Base-by-base conservation (phyloP, 1,140 invertebrate species). In the Notospermus geniculatus region DNA sequence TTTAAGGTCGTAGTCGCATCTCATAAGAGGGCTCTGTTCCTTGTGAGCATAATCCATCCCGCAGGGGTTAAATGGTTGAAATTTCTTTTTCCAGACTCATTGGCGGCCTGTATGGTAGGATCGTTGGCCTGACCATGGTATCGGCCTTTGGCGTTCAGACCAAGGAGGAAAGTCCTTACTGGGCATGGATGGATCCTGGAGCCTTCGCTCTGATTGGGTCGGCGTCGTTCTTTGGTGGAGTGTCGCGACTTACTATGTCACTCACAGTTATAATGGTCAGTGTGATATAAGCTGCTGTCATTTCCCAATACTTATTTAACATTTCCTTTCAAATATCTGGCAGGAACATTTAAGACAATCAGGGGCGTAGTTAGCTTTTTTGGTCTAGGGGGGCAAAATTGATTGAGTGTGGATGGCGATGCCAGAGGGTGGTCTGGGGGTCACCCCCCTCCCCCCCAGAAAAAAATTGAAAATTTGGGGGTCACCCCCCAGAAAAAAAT, bases 161-260 rank as follows among this genome's bases (percentile, higher is more conserved):
- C 65, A 36, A 36, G 15, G 69, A 66, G 2, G 63, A 72, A 22
- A 63, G 66, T 60, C 71, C 70, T 29, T 75, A 78, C 65, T 82
- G 79, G 79, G 71, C 74, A 9, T 83, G 82, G 82, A 77, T 83
- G 73, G 83, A 84, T 67, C 83, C 83, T 7, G 82, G 82, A 15
- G 80, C 77, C 2, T 82, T 83, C 62, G 79, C 81, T 36, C 68
- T 83, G 17, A 74, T 83, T 59, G 82, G 82, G 32, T 78, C 82
- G 28, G 82, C 82, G 0, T 81, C 80, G n/a, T 83, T 83, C 62
- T 80, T 83, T 69, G 79, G 80, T 43, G 82, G 82, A n/a, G 82
- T 83, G 1, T 77, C 81, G 0, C 68, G 82, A 50, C 73, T 83
- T 1, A 81, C 81, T 17, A 71, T 82, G 57, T 81, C 82, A 11